phyloP scores from a whole-genome alignment of 64 coral and sea anemone species.

The Pachyseris speciosa region DNA sequence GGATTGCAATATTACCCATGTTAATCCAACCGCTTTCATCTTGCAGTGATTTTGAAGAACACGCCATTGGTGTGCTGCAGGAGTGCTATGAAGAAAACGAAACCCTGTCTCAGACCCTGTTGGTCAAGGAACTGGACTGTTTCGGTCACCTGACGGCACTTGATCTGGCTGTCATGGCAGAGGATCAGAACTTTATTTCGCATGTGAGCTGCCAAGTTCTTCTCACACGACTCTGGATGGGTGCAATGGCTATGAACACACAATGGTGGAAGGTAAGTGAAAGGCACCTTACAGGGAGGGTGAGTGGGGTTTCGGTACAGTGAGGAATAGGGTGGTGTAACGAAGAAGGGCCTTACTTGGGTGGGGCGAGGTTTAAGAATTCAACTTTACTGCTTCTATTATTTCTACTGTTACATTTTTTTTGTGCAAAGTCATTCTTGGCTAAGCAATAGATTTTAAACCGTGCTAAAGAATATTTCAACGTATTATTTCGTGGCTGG shows the following conservation, averaged over 20 bases:
- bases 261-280: slow-evolving; percentile 83
- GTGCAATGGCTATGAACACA: slow-evolving; percentile 95
- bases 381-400: too few species aligned
- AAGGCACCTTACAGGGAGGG: neutral
- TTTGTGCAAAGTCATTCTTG: too few species aligned
- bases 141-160: slow-evolving; percentile 87
- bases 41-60: slow-evolving; percentile 87
- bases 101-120: slow-evolving; percentile 79
- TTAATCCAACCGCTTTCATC: neutral
- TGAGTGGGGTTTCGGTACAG: too few species aligned
- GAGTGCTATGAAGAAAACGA: slow-evolving; percentile 92
- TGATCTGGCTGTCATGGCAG: slow-evolving; percentile 86
- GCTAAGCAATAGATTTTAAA: too few species aligned
- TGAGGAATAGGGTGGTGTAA: neutral
- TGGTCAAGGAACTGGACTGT: slow-evolving; percentile 83
- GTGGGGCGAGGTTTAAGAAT: neutral
- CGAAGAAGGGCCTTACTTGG: neutral
- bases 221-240: slow-evolving; percentile 98
- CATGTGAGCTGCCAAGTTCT: slow-evolving; percentile 90
- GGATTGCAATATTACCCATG: too few species aligned
- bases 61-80: slow-evolving; percentile 81
- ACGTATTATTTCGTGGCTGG: too few species aligned
- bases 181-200: slow-evolving; percentile 92
- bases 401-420: too few species aligned
- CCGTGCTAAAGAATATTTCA: too few species aligned